Base-by-base conservation (phyloP, 2,888 invertebrate species). In the Drosophila pseudotakahashii region DNA sequence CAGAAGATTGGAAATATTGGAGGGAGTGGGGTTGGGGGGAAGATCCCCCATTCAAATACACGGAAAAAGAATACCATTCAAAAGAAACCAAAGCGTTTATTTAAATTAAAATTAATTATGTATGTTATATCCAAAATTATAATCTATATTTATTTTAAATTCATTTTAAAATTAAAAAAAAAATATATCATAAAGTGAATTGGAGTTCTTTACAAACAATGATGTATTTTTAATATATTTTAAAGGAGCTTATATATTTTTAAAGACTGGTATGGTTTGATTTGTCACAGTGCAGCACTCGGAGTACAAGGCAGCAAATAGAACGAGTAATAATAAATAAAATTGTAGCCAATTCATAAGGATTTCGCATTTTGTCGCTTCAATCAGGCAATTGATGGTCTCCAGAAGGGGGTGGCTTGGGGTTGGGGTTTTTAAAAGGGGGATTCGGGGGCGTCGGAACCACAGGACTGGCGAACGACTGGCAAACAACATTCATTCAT, bases 271-370 rank as follows among this genome's bases (percentile, higher is more conserved):
- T 3, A 19, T 2, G 1, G n/a, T n/a, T n/a, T n/a, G n/a, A 19
- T 19, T 3, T 0, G 19, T 39, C 11, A 7, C 30, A 55, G 58
- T 59, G 30, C 52, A 63, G 53, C 37, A 54, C 42, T 34, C 45
- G 50, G 32, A 67, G 54, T 71, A 76, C 72, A 36, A 62, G 52
- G 73, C 68, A 60, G 70, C 67, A 81, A 81, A 85, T 74, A 79
- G 72, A 83, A 87, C 55, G 76, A 87, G 82, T 85, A 88, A 81
- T 79, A 81, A 78, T 81, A 84, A 84, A 88, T 89, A 86, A 83
- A 88, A 88, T 88, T 86, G 79, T 77, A 83, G 76, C 77, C 89
- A 89, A 88, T 89, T 88, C 89, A 89, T 88, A 88, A 86, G 82
- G 89, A 89, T 88, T 84, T 87, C 76, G 67, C 74, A 89, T 88